These are phyloP conservation scores for Metridium senile DNA, from an alignment of 92 coral and sea anemone genomes.

Conservation along the genomic window DNA sequence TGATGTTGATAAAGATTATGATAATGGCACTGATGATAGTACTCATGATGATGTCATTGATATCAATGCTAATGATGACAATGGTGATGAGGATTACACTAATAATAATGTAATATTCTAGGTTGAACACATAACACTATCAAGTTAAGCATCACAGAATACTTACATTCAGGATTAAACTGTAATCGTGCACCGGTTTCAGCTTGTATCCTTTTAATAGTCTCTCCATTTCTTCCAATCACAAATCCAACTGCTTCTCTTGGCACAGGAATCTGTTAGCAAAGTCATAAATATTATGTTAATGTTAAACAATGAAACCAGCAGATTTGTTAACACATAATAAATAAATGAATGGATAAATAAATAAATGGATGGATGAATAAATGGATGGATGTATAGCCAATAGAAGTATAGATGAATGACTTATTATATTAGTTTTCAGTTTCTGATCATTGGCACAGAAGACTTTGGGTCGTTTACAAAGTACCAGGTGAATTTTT, in stretches of 20 bases:
- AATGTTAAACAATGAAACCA: neutral
- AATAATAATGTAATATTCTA: too few species aligned
- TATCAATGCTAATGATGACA: too few species aligned
- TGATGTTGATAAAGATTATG: too few species aligned
- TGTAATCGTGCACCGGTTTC: conserved; percentile 93
- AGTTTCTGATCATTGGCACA: too few species aligned
- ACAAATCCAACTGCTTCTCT: conserved; percentile 96
- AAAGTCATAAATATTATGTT: neutral
- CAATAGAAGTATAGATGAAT: neutral
- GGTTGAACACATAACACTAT: neutral
- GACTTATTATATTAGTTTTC: neutral
- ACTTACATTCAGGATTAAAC: conserved; percentile 82
- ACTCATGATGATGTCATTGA: too few species aligned
- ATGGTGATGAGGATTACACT: too few species aligned
- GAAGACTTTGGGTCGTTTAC: too few species aligned
- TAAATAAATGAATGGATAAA: neutral
- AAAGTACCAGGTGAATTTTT: too few species aligned
- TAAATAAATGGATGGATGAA: neutral
- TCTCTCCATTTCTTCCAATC: conserved; percentile 95
- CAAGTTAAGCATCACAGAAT: neutral
- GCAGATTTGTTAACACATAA: too few species aligned
- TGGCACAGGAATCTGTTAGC: conserved; percentile 85
- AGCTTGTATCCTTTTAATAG: conserved; percentile 93
- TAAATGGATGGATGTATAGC: neutral
- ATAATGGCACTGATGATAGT: too few species aligned